phyloP scores from a whole-genome alignment of 1,140 invertebrate species.

The Aphelenchoides fujianensis region DNA sequence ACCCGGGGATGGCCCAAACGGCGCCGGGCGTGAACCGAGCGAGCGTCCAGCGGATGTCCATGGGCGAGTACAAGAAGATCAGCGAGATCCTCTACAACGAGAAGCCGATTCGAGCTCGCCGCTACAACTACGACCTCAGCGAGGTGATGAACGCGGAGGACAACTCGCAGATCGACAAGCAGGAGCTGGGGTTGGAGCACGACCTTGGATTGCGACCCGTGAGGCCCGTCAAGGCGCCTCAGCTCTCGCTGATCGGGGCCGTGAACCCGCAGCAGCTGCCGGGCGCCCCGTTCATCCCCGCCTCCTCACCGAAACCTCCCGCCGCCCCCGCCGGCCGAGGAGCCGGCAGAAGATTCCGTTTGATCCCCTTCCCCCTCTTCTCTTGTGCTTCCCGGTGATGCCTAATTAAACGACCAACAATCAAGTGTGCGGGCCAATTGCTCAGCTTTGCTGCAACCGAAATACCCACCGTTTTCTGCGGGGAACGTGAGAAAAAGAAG shows the following conservation, averaged over 20 bases:
- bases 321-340: background rate
- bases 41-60: background rate
- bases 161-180: background rate
- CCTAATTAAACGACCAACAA: background rate
- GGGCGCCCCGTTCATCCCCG: background rate
- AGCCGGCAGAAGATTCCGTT: background rate
- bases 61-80: slow-evolving; percentile 1
- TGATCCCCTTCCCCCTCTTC: background rate
- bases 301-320: background rate
- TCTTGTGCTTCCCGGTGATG: background rate
- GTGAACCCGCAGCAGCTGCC: background rate
- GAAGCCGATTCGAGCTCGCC: background rate
- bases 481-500: no score
- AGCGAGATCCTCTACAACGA: background rate
- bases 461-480: no score
- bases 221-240: background rate
- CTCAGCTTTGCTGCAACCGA: no score
- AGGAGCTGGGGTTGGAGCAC: background rate
- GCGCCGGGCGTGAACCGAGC: no score
- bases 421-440: background rate
- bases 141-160: background rate
- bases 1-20: no score
- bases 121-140: slow-evolving; percentile 4
- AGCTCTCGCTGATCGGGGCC: background rate
- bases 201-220: background rate